phyloP scores from a whole-genome alignment of 2,797 vertebrate species.

The Onychomys torridus region DNA sequence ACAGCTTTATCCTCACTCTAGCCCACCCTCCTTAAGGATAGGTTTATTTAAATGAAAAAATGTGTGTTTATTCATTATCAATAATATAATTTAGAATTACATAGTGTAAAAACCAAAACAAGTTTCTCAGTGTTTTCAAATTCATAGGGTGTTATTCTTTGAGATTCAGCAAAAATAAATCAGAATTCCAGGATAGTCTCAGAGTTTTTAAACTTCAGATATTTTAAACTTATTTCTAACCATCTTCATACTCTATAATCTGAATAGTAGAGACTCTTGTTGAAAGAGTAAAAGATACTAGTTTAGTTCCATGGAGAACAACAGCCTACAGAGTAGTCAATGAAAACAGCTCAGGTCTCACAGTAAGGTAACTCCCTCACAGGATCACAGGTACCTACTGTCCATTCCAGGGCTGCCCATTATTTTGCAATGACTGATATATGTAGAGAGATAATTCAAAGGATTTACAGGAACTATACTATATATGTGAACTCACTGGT shows the following conservation, averaged over 20 bases:
- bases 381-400: neutral
- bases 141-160: neutral
- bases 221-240: neutral
- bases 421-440: neutral
- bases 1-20: constrained; percentile 37
- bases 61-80: neutral
- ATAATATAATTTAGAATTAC: neutral
- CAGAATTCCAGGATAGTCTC: neutral
- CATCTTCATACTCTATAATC: neutral
- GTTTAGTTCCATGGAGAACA: neutral
- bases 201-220: neutral
- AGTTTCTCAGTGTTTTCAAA: neutral
- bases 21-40: neutral
- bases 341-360: neutral
- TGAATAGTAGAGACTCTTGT: neutral
- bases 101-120: neutral
- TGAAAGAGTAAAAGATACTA: neutral
- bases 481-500: neutral
- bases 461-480: neutral
- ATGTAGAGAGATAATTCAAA: neutral
- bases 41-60: neutral
- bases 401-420: neutral
- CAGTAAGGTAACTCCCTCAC: neutral
- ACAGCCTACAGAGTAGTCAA: neutral
- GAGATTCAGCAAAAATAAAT: neutral